Conservation (phyloP, 2,113 vertebrate species). For the Ochotona princeps region DNA sequence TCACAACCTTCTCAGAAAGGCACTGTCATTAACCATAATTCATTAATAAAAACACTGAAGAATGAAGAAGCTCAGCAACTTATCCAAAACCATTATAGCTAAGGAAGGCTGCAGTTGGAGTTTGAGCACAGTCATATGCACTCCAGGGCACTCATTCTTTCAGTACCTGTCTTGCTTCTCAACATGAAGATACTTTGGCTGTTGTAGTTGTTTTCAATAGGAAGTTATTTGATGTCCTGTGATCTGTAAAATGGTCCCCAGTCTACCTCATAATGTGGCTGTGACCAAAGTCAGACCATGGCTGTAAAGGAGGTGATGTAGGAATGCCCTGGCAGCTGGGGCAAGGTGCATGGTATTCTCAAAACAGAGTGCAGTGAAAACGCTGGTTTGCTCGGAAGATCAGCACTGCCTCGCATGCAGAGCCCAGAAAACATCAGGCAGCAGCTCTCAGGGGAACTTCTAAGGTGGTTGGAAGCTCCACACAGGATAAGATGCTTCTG, state of each 20-base stretch:
- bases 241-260: background rate
- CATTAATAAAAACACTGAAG: background rate
- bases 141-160: background rate
- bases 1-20: conserved; percentile 6
- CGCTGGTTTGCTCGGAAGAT: conserved; percentile 14
- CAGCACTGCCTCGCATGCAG: background rate
- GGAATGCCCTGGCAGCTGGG: background rate
- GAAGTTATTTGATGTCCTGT: background rate
- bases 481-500: background rate
- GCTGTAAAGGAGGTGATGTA: background rate
- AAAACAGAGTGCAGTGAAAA: background rate
- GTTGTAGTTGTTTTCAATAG: background rate
- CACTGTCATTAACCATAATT: background rate
- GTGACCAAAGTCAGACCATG: background rate
- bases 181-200: background rate
- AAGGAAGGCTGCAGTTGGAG: background rate
- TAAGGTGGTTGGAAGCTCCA: background rate
- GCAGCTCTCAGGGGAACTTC: background rate
- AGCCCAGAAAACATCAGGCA: background rate
- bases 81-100: background rate
- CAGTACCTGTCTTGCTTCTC: background rate
- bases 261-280: background rate
- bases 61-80: conserved; percentile 19
- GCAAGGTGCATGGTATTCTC: background rate
- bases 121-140: background rate